Evolutionary conservation across 2,113 vertebrate species (phyloP).

Genomic region (Oreotrochilus melanogaster): DNA sequence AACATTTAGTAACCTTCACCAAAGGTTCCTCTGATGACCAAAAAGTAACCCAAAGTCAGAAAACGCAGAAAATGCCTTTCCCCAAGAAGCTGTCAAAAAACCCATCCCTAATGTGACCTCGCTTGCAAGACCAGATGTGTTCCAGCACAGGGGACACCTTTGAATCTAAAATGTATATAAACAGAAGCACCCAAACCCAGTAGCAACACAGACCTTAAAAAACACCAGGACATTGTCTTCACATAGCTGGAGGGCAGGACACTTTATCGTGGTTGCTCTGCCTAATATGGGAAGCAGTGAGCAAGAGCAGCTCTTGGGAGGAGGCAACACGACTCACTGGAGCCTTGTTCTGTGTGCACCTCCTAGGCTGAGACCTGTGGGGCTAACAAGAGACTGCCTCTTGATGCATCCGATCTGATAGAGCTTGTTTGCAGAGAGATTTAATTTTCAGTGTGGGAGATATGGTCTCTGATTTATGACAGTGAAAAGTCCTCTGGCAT

Average conservation of each 20-base stretch:
- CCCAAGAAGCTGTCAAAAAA: background rate
- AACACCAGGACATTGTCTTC: background rate
- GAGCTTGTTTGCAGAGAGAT: background rate
- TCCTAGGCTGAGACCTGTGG: background rate
- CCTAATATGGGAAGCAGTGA: slow-evolving; percentile 36
- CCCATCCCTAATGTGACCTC: background rate
- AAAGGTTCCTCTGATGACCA: background rate
- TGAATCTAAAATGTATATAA: slow-evolving; percentile 55
- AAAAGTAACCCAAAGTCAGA: background rate
- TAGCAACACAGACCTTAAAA: slow-evolving; percentile 37
- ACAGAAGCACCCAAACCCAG: slow-evolving; percentile 42
- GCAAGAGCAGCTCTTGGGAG: background rate
- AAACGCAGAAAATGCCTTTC: background rate
- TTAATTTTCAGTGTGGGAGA: background rate
- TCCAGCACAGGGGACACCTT: slow-evolving; percentile 44
- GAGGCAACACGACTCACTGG: slow-evolving; percentile 33
- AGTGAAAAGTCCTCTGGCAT: background rate
- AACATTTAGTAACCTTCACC: background rate
- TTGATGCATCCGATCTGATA: background rate
- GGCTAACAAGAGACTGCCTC: background rate
- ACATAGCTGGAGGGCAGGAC: background rate
- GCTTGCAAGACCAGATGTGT: background rate
- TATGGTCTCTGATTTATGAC: background rate
- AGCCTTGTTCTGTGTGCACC: slow-evolving; percentile 15
- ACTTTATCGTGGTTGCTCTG: background rate